Evolutionary conservation across 1,140 invertebrate genomes (phyloP).

Genomic region (Chelonus insularis): DNA sequence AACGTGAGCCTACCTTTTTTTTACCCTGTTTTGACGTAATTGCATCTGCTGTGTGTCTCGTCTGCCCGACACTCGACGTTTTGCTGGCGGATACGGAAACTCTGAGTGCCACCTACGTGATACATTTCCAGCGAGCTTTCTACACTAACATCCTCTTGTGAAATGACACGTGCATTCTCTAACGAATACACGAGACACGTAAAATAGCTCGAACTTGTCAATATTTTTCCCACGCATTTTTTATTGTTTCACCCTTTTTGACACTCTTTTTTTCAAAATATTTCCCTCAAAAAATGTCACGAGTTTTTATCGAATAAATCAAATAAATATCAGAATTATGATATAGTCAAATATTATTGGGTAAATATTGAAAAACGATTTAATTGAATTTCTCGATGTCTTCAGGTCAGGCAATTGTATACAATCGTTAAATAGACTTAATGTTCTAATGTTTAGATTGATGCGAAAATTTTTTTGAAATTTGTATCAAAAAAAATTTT

Average conservation of each 20-base stretch:
- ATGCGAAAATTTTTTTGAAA: too few species aligned
- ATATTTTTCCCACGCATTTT: slow-evolving; percentile 5
- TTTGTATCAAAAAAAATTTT: too few species aligned
- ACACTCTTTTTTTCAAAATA: too few species aligned
- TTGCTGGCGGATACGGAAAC: slow-evolving; percentile 17
- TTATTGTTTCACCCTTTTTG: background rate
- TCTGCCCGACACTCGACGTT: slow-evolving; percentile 16
- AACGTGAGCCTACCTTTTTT: background rate
- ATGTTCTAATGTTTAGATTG: too few species aligned
- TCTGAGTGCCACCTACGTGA: slow-evolving; percentile 19
- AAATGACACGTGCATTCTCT: slow-evolving; percentile 18
- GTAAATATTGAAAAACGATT: too few species aligned
- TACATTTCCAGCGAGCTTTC: slow-evolving; percentile 1
- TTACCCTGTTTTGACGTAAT: slow-evolving; percentile 23
- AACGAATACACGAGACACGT: slow-evolving; percentile 4
- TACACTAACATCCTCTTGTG: slow-evolving; percentile 10
- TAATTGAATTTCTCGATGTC: too few species aligned
- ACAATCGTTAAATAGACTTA: too few species aligned
- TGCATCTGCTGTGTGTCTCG: slow-evolving; percentile 23
- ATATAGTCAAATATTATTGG: too few species aligned
- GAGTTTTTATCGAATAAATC: too few species aligned
- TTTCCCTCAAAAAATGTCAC: too few species aligned
- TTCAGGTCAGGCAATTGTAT: too few species aligned
- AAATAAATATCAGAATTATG: too few species aligned
- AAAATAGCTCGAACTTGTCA: background rate